These are phyloP conservation scores for Corvus hawaiiensis DNA, from an alignment of 2,113 vertebrate genomes.

Conservation along the genomic window DNA sequence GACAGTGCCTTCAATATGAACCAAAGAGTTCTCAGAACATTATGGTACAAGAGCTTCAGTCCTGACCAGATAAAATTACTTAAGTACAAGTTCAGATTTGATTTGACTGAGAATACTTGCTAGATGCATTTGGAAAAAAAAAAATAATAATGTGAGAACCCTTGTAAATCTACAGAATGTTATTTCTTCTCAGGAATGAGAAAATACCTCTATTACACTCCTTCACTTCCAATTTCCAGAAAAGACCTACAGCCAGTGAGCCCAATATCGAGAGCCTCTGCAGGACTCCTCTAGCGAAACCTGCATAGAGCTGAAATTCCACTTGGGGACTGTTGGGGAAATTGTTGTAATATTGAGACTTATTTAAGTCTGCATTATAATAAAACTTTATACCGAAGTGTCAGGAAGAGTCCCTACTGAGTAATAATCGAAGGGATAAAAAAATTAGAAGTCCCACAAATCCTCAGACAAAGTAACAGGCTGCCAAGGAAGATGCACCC, in stretches of 20 bases:
- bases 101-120: not conserved
- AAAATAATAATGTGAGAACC: rapidly evolving
- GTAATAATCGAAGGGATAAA: not conserved
- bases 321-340: not conserved
- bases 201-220: not conserved
- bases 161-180: not conserved
- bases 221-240: not conserved
- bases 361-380: not conserved
- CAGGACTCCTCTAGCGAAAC: not conserved
- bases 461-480: not conserved
- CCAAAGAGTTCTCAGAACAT: not conserved
- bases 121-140: not conserved
- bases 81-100: not conserved
- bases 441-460: not conserved
- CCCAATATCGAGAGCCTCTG: rapidly evolving
- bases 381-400: not conserved
- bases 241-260: not conserved
- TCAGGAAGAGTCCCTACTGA: not conserved
- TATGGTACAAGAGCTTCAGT: not conserved
- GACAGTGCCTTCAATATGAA: not conserved
- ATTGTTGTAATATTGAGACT: not conserved
- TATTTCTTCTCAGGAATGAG: not conserved
- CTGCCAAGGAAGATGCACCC: not conserved
- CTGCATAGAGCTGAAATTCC: not conserved
- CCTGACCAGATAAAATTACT: not conserved